Evolutionary conservation across 2,888 invertebrate genomes (phyloP).

Genomic region (Nymphalis c-album): DNA sequence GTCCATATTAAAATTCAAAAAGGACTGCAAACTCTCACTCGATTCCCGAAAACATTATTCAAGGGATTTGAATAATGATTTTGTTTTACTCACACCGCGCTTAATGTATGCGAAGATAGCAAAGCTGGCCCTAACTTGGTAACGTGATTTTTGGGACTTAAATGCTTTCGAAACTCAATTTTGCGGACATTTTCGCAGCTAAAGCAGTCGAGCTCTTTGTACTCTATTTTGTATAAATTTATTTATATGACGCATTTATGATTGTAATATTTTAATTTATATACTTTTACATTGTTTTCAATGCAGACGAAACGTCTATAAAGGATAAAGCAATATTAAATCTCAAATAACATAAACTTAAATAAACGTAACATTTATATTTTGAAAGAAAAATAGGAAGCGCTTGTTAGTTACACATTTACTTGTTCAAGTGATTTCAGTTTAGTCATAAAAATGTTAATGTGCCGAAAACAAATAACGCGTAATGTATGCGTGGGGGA

Average conservation of each 20-base stretch:
- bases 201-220: slow-evolving; percentile 32
- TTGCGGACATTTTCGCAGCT: slow-evolving; percentile 52
- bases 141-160: slow-evolving; percentile 79
- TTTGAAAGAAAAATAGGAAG: background rate
- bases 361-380: background rate
- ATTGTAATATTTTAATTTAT: background rate
- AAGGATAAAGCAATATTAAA: background rate
- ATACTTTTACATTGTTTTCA: background rate
- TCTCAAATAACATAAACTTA: background rate
- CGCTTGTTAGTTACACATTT: slow-evolving; percentile 8
- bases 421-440: slow-evolving; percentile 63
- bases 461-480: slow-evolving; percentile 77
- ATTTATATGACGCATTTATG: slow-evolving; percentile 11
- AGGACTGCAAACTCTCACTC: slow-evolving; percentile 75
- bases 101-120: slow-evolving; percentile 77
- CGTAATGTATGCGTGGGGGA: slow-evolving; percentile 76
- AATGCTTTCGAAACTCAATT: slow-evolving; percentile 76
- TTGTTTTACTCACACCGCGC: slow-evolving; percentile 69
- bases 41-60: slow-evolving; percentile 80
- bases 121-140: slow-evolving; percentile 57
- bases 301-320: background rate
- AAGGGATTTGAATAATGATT: slow-evolving; percentile 80
- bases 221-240: slow-evolving; percentile 15
- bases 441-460: slow-evolving; percentile 81
- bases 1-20: slow-evolving; percentile 81